Evolutionary conservation across 92 coral and sea anemone species (phyloP).

Genomic region (Zoanthus sansibaricus): DNA sequence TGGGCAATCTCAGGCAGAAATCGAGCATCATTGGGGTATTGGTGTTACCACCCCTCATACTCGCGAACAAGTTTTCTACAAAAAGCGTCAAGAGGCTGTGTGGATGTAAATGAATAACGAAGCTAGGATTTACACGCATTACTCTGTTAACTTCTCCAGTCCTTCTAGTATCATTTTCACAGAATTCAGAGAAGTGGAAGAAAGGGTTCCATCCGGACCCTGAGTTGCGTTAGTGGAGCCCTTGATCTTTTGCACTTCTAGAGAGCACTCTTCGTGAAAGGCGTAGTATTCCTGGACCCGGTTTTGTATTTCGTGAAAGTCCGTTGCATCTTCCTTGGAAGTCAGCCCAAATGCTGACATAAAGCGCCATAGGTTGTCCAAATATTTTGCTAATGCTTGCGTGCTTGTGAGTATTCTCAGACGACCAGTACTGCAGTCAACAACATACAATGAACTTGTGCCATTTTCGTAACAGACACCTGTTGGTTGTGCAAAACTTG

Average conservation of each 20-base stretch:
- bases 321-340: conserved; percentile 6
- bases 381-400: conserved; percentile 52
- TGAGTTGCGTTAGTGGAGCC: conserved; percentile 41
- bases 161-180: conserved; percentile 54
- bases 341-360: conserved; percentile 64
- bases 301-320: conserved; percentile 21
- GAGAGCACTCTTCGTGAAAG: conserved; percentile 45
- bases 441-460: conserved; percentile 49
- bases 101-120: conserved; percentile 24
- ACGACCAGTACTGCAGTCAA: conserved; percentile 54
- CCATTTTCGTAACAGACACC: conserved; percentile 66
- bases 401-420: conserved; percentile 58
- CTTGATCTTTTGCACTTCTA: conserved; percentile 50
- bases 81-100: conserved; percentile 38
- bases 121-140: conserved; percentile 28
- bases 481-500: conserved; percentile 69
- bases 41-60: conserved; percentile 48
- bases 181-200: conserved; percentile 43
- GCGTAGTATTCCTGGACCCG: conserved; percentile 52
- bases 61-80: conserved; percentile 41
- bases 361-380: conserved; percentile 64
- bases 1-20: conserved; percentile 57
- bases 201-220: conserved; percentile 50
- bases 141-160: conserved; percentile 13
- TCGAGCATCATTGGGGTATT: conserved; percentile 47